phyloP scores from a whole-genome alignment of 2,113 vertebrate species.

The Syngnathus floridae region DNA sequence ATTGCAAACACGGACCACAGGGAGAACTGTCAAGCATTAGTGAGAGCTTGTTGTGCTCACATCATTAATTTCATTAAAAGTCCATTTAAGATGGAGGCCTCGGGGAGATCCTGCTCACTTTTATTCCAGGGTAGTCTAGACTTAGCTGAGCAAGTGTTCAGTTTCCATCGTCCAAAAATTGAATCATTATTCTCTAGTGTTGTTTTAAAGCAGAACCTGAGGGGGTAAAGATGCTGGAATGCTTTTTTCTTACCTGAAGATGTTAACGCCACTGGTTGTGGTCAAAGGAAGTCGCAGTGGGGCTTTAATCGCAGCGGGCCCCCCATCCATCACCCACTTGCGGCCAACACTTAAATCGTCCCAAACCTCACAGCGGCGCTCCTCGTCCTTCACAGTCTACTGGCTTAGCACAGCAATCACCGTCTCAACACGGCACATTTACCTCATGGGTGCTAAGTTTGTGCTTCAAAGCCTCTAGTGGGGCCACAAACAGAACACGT shows the following conservation, averaged over 20 bases:
- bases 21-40: constrained; percentile 56
- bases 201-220: constrained; percentile 14
- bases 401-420: constrained; percentile 29
- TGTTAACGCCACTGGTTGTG: constrained; percentile 17
- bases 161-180: constrained; percentile 24
- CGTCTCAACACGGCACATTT: constrained; percentile 22
- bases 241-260: constrained; percentile 32
- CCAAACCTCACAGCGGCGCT: constrained; percentile 26
- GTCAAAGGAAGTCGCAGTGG: constrained; percentile 22
- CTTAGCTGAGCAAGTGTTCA: constrained; percentile 36
- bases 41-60: constrained; percentile 61
- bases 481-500: constrained; percentile 7
- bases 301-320: constrained; percentile 51
- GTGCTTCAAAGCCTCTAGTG: constrained; percentile 19
- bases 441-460: constrained; percentile 9
- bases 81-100: constrained; percentile 53
- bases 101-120: constrained; percentile 26
- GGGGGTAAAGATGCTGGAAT: constrained; percentile 9
- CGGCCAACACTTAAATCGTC: constrained; percentile 60
- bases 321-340: constrained; percentile 46
- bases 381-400: constrained; percentile 61
- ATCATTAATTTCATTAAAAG: constrained; percentile 69
- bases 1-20: constrained; percentile 56
- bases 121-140: constrained; percentile 33
- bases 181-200: constrained; percentile 29